Base-by-base conservation (phyloP, 2,797 vertebrate species). In the Ataeniobius toweri region DNA sequence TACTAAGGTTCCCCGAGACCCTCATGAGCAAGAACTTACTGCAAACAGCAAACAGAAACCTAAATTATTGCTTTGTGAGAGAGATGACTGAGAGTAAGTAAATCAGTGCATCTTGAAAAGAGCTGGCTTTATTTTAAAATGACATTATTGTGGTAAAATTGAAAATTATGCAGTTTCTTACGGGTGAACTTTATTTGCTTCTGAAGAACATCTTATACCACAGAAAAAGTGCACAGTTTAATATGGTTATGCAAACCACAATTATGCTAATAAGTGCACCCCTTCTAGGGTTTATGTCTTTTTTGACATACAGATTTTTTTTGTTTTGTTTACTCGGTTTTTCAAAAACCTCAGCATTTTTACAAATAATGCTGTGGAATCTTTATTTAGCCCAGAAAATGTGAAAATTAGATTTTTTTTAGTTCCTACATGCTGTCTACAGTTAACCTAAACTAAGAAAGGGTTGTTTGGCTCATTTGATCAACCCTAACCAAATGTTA, bases 111-210 rank as follows among this genome's bases (percentile, higher is more conserved):
- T 22, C 26, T 22, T 36, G 51, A n/a, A 72, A 22, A 72, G 31
- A 2, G 8, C 9, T 39, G 20, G 31, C 1, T 72, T 36, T 51
- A 16, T 41, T 68, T n/a, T 44, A 46, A 69, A 69, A 46, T 24
- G 63, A 0, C 12, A 46, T 69, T 69, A n/a, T 46, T 44, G 67
- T 69, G 67, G 67, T 69, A 46, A 69, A 69, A 69, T 46, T 41
- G 41, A 69, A 69, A 46, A 69, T 46, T 44, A 69, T 69, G 67
- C 39, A 46, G 41, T 69, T 69, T 44, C 14, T n/a, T 5, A 69
- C 46, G 13, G 41, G 39, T 68, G 65, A 10, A 68, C 10, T 69
- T 69, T n/a, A 46, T 24, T 24, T 69, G 22, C 13, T 22, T 3
- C 44, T 10, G 39, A 46, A 69, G 22, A 69, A 41, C 22, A 44